These are phyloP conservation scores for Habroteleia sp. DNA, from an alignment of 2,888 invertebrate genomes.

Conservation along the genomic window DNA sequence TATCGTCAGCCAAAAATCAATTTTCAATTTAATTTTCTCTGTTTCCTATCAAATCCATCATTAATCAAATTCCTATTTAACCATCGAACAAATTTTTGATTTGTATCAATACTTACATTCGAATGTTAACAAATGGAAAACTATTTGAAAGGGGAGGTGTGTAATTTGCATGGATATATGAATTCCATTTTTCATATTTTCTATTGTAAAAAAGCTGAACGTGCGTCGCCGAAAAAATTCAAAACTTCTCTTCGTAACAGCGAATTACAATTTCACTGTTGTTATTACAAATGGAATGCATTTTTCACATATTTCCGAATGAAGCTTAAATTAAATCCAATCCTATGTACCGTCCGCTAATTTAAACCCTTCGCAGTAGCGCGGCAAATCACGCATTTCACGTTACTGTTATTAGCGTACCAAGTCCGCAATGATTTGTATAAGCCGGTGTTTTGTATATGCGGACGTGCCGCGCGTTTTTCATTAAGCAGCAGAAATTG, in stretches of 20 bases:
- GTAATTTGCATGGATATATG: neutral
- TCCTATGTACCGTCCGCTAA: conserved; percentile 10
- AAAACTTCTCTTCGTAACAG: conserved; percentile 23
- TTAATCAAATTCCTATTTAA: too few relatives aligned
- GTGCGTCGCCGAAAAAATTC: conserved; percentile 9
- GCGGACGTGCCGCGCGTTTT: conserved; percentile 3
- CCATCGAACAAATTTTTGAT: too few relatives aligned
- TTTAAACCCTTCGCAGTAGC: conserved; percentile 5
- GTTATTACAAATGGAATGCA: conserved; percentile 46
- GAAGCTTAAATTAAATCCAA: conserved; percentile 48
- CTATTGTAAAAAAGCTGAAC: neutral
- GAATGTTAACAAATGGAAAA: too few relatives aligned
- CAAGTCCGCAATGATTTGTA: conserved; percentile 12
- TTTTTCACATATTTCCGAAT: conserved; percentile 44
- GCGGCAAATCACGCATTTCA: conserved; percentile 5
- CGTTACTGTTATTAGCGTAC: conserved; percentile 14
- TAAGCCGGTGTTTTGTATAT: neutral
- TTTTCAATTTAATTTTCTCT: too few relatives aligned
- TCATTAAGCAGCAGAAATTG: conserved; percentile 1
- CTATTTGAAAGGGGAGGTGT: too few relatives aligned
- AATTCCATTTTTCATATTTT: neutral
- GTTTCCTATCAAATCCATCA: too few relatives aligned
- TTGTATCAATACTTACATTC: too few relatives aligned
- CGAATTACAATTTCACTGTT: conserved; percentile 23
- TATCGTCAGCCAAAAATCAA: too few relatives aligned